A percentile compares a stretch with the other conserved stretches of the same genome.
Conservation (phyloP, 2,113 vertebrate genomes). For the Pomatostomus ruficeps region DNA sequence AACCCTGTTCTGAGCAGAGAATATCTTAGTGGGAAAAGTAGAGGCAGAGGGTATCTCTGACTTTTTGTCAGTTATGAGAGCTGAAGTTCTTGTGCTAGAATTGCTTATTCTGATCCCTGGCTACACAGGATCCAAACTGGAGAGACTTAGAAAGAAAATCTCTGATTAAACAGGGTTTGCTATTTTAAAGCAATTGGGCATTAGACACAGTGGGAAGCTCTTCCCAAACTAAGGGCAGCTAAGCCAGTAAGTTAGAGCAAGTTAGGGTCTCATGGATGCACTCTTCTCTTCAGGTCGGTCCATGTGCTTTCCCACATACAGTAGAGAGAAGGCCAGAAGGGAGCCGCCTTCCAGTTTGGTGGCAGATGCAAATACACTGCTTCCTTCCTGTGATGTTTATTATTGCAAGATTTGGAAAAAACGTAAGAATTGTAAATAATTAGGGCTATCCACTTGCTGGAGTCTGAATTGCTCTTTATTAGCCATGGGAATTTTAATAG, state of each 20-base stretch:
- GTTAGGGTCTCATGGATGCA: neutral
- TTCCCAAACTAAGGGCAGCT: neutral
- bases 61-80: neutral
- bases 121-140: neutral
- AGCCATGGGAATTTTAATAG: neutral
- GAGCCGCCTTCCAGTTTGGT: neutral
- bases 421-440: neutral
- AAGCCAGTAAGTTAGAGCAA: neutral
- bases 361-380: neutral
- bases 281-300: neutral
- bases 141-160: neutral
- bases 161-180: neutral
- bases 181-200: neutral
- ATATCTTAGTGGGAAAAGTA: neutral
- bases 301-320: neutral
- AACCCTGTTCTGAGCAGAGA: neutral
- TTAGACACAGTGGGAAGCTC: neutral
- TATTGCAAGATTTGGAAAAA: neutral
- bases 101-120: neutral
- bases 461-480: neutral
- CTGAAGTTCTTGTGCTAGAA: neutral
- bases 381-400: neutral
- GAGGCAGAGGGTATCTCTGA: neutral
- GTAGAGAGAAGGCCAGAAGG: neutral
- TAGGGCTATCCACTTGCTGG: neutral